Evolutionary conservation across 2,888 invertebrate species (phyloP), one percentile per base, ranked within the genome.

Genomic region (Tholera decimalis): DNA sequence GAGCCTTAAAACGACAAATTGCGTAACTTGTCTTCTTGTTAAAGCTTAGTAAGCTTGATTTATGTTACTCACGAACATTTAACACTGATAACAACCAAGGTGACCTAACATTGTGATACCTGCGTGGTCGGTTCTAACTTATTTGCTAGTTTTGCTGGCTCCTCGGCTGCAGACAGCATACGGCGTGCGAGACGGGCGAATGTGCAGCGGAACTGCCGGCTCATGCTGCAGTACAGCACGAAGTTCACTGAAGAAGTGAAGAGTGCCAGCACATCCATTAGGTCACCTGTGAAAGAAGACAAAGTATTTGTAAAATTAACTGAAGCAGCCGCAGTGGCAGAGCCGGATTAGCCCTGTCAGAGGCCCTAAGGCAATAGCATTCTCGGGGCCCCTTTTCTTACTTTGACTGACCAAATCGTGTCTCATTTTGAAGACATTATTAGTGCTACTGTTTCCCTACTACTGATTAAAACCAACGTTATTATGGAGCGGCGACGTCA

Each of bases 231-330:
- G 95, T 99, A 99, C 54, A 95, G 86, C 76, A 99, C 98, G 94
- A 99, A 99, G 94, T 99, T 99, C 72, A 99, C 98, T 39, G 98
- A 98, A 15, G 98, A 98, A 89, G 99, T 99, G 85, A 98, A 97
- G 78, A 99, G 96, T 0, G 99, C 98, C 85, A 98, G 93, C 76
- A 98, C 97, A 91, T 99, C 98, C 97, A 98, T 97, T 46, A 99
- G 92, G 85, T 99, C 99, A 85, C 97, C 97, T 97, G 95, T 2
- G 46, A 35, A 61, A 18, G 44, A 59, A 41, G 28, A 20, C 0
- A 8, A 5, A 15, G 5, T 13, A 15, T 66, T 66, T 24, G 1
- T 8, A 30, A 8, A 39, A 15, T 22, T 9, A 11, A n/a, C 5
- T 20, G 9, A 30, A 2, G 13, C n/a, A 26, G 18, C 7, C 11